A percentile compares a stretch with the other conserved stretches of the same genome.
Evolutionary conservation across 2,113 vertebrate species (phyloP).

Genomic region (Malaclemys terrapin): DNA sequence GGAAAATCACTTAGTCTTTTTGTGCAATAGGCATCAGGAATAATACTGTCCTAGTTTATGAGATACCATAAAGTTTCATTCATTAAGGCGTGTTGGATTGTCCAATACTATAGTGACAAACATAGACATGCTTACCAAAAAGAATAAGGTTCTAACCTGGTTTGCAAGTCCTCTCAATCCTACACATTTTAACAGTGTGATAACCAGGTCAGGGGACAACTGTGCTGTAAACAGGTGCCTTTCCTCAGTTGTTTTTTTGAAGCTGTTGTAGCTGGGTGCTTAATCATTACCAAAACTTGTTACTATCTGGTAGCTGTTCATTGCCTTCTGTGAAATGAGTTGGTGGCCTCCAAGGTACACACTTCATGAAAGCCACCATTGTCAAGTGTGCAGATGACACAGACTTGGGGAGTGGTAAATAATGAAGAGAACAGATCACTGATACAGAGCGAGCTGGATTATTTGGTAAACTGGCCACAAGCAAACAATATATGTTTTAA

Average conservation of each 20-base stretch:
- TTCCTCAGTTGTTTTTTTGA: not conserved
- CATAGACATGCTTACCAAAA: not conserved
- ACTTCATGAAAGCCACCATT: not conserved
- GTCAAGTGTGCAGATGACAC: not conserved
- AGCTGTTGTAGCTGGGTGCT: not conserved
- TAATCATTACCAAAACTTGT: not conserved
- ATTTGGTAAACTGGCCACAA: not conserved
- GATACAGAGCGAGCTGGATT: not conserved
- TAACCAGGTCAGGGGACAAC: not conserved
- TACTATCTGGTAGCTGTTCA: not conserved
- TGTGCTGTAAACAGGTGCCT: not conserved
- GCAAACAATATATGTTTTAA: not conserved
- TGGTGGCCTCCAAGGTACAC: not conserved
- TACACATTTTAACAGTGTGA: rapidly evolving
- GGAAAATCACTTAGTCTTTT: not conserved
- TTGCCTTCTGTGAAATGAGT: not conserved
- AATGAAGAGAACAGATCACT: not conserved
- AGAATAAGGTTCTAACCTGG: not conserved
- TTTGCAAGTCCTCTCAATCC: not conserved
- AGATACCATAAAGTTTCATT: not conserved
- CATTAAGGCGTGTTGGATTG: not conserved
- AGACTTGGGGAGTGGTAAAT: not conserved
- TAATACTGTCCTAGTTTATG: not conserved
- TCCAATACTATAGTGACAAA: not conserved
- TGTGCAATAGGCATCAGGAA: not conserved